Conservation (phyloP, 2,888 invertebrate species). For the Thumatha senex region DNA sequence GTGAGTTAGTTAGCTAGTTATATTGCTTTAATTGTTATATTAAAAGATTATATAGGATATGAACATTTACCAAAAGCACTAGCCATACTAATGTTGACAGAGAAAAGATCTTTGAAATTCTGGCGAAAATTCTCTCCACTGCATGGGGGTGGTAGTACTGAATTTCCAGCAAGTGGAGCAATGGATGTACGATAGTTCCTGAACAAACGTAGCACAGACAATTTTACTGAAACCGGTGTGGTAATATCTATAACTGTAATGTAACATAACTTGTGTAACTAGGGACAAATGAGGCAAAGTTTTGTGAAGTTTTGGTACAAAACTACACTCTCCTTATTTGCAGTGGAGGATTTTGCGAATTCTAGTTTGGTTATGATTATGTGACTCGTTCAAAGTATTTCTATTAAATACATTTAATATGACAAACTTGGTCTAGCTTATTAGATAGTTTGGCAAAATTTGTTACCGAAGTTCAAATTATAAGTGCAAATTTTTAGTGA, state of each 20-base stretch:
- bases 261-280: slow-evolving; percentile 28
- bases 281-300: slow-evolving; percentile 17
- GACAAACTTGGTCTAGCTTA: too few species aligned
- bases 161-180: not conserved
- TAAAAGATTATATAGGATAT: too few species aligned
- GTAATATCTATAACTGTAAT: slow-evolving; percentile 12
- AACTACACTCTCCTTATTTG: slow-evolving; percentile 15
- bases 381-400: not conserved
- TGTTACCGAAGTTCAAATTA: too few species aligned
- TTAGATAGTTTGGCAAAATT: too few species aligned
- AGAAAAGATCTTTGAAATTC: too few species aligned
- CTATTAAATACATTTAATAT: not conserved
- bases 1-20: too few species aligned
- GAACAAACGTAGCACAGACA: not conserved
- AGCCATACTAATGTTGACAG: too few species aligned
- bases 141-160: too few species aligned
- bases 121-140: too few species aligned
- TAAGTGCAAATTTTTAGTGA: too few species aligned
- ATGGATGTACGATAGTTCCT: not conserved
- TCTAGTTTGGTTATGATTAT: not conserved
- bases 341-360: not conserved
- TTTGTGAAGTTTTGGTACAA: slow-evolving; percentile 21
- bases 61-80: too few species aligned
- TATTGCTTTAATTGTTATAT: too few species aligned
- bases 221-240: slow-evolving; percentile 12